phyloP scores from a whole-genome alignment of 35 echinoderm and acorn worm genomes.

The Heliocidaris tuberculata region DNA sequence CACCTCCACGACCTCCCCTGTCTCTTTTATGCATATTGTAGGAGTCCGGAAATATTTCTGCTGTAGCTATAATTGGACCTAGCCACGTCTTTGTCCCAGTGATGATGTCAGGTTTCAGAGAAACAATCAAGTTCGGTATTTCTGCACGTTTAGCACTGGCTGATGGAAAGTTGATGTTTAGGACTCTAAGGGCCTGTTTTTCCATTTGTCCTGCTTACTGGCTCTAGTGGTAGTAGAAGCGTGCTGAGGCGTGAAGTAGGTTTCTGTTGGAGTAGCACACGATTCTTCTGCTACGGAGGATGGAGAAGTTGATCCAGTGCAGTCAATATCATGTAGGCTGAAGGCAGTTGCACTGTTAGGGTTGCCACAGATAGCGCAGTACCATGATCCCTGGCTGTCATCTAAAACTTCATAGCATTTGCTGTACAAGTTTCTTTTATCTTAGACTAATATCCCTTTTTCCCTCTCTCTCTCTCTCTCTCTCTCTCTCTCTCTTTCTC shows the following conservation, averaged over 20 bases:
- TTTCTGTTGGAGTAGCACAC: neutral
- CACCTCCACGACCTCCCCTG: too few species aligned
- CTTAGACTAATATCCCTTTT: too few species aligned
- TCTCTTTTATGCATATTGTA: too few species aligned
- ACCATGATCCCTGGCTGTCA: neutral
- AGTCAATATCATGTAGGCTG: neutral
- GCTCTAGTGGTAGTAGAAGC: neutral
- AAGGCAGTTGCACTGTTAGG: slow-evolving; percentile 3
- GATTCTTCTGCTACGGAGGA: neutral
- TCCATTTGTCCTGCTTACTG: slow-evolving; percentile 6
- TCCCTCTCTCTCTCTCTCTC: too few species aligned
- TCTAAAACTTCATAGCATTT: neutral
- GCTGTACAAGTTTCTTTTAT: too few species aligned
- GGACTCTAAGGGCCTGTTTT: neutral
- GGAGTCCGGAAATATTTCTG: neutral
- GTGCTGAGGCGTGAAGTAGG: neutral
- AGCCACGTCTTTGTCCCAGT: slow-evolving; percentile 42
- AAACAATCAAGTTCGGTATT: neutral
- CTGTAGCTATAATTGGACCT: slow-evolving; percentile 11
- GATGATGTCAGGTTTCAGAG: slow-evolving; percentile 1
- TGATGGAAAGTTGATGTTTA: slow-evolving; percentile 28
- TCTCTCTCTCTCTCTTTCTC: too few species aligned
- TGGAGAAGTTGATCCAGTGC: neutral
- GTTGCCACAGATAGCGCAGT: neutral
- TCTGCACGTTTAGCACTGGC: slow-evolving; percentile 4